Percentiles rank a stretch among this genome's conserved stretches.
phyloP scores from a whole-genome alignment of 2,888 invertebrate species.

The Drosophila melanosoma region DNA sequence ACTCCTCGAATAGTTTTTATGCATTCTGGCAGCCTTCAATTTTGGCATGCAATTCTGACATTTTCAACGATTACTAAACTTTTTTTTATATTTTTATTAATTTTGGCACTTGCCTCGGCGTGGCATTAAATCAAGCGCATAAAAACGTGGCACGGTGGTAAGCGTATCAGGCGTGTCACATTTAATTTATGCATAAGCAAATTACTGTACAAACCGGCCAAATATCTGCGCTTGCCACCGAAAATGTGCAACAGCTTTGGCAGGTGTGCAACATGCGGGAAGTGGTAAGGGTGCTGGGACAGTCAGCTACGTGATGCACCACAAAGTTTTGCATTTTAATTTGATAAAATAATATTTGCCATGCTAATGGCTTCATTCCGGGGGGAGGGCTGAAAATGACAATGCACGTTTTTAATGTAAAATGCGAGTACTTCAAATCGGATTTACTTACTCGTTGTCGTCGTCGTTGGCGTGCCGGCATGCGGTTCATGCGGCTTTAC shows the following conservation, averaged over 20 bases:
- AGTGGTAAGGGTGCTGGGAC: background rate
- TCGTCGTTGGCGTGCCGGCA: constrained; percentile 34
- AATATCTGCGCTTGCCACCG: constrained; percentile 39
- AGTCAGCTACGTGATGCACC: constrained; percentile 61
- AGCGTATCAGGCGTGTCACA: constrained; percentile 45
- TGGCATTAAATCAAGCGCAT: constrained; percentile 67
- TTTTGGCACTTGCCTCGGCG: constrained; percentile 29
- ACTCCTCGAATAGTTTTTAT: constrained; percentile 16
- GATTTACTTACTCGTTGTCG: constrained; percentile 40
- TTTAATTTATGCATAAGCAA: constrained; percentile 69
- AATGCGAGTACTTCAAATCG: constrained; percentile 50
- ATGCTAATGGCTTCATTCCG: constrained; percentile 75
- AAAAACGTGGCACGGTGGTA: constrained; percentile 34
- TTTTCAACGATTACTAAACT: constrained; percentile 7
- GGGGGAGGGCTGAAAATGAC: constrained; percentile 26
- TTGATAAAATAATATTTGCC: constrained; percentile 78
- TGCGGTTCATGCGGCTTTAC: constrained; percentile 55
- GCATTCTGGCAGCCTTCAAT: constrained; percentile 29
- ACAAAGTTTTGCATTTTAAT: constrained; percentile 74
- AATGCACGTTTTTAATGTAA: constrained; percentile 48
- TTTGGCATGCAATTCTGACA: constrained; percentile 28
- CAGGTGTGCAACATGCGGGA: constrained; percentile 3
- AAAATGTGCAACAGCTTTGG: constrained; percentile 57
- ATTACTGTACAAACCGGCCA: constrained; percentile 68
- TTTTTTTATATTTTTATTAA: background rate